Evolutionary conservation across 2,888 invertebrate genomes (phyloP).

Genomic region (Drosophila atripex): DNA sequence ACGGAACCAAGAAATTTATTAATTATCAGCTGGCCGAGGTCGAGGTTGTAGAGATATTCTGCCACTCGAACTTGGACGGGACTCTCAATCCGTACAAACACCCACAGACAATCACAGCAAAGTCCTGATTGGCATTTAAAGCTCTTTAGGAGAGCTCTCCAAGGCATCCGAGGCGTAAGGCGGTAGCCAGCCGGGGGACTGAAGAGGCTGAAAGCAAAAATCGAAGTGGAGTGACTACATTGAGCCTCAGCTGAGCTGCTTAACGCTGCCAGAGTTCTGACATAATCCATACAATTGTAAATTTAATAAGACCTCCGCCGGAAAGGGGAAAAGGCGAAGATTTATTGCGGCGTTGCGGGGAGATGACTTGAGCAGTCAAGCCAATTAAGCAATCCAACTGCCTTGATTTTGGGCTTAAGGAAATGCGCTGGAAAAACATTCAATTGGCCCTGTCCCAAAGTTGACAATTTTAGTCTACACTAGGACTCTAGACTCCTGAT

Average conservation of each 20-base stretch:
- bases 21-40: slow-evolving; percentile 63
- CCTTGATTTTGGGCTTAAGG: slow-evolving; percentile 9
- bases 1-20: slow-evolving; percentile 64
- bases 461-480: slow-evolving; percentile 31
- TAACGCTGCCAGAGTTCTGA: slow-evolving; percentile 71
- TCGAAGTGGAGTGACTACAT: slow-evolving; percentile 72
- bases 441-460: slow-evolving; percentile 38
- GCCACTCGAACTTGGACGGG: slow-evolving; percentile 4
- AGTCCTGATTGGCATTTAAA: slow-evolving; percentile 75
- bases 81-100: slow-evolving; percentile 8
- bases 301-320: slow-evolving; percentile 66
- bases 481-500: background rate
- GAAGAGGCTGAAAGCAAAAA: slow-evolving; percentile 68
- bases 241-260: slow-evolving; percentile 75
- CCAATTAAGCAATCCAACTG: slow-evolving; percentile 58
- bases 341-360: slow-evolving; percentile 24
- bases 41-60: slow-evolving; percentile 20
- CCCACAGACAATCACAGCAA: slow-evolving; percentile 59
- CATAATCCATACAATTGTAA: slow-evolving; percentile 80
- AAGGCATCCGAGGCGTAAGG: slow-evolving; percentile 28
- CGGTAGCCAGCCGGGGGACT: background rate
- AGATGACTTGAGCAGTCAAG: slow-evolving; percentile 49
- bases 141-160: slow-evolving; percentile 67
- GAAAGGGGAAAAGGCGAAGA: slow-evolving; percentile 18
- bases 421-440: slow-evolving; percentile 40